phyloP scores from a whole-genome alignment of 1,140 invertebrate species.

The Akabosia matsudoensis region DNA sequence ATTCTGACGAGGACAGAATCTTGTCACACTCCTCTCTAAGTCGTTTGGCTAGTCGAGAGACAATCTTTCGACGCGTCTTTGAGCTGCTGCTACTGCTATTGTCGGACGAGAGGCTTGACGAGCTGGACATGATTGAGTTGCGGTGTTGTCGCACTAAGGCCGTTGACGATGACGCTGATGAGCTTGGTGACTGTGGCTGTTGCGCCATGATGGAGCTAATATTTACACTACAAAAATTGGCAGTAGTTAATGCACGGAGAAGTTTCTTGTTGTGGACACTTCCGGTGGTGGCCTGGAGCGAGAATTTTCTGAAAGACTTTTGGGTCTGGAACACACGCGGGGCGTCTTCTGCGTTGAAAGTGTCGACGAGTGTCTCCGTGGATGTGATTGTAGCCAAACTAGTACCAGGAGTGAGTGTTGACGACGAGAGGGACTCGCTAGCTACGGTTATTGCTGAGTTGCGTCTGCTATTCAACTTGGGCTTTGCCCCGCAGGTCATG shows the following conservation, averaged over 20 bases:
- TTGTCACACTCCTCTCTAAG: conserved; percentile 42
- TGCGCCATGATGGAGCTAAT: too few relatives aligned
- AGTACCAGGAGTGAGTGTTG: background rate
- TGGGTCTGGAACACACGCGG: background rate
- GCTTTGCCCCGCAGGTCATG: background rate
- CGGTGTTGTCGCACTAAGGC: background rate
- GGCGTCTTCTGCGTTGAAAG: background rate
- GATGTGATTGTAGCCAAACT: background rate
- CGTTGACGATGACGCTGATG: too few relatives aligned
- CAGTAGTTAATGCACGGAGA: background rate
- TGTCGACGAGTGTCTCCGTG: background rate
- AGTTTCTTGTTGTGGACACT: background rate
- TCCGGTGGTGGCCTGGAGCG: background rate
- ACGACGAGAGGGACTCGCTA: background rate
- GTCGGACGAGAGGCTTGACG: conserved; percentile 4
- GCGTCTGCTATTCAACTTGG: background rate
- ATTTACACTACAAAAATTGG: background rate
- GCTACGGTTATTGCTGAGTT: background rate
- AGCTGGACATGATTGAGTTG: conserved; percentile 8
- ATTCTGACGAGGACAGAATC: conserved; percentile 39
- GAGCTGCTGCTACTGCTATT: conserved; percentile 18
- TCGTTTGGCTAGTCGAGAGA: conserved; percentile 23
- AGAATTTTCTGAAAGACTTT: conserved; percentile 6
- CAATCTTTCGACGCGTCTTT: background rate
- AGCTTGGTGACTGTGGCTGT: background rate